phyloP scores from a whole-genome alignment of 37 sponge, comb jelly and placozoan species.

The Ephydatia muelleri region DNA sequence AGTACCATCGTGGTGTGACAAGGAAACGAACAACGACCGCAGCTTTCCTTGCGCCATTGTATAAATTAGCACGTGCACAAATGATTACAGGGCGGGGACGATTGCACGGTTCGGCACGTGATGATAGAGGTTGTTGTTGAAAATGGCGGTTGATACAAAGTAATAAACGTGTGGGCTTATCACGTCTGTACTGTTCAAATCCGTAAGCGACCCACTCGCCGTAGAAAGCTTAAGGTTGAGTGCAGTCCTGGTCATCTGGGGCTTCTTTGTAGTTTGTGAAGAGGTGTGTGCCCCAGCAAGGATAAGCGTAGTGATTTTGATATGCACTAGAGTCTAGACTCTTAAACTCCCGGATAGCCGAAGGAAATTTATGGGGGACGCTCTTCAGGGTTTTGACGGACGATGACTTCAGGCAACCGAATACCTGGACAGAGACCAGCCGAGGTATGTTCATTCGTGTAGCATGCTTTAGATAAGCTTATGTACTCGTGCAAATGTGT shows the following conservation, averaged over 20 bases:
- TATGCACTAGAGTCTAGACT: not conserved
- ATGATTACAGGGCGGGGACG: not conserved
- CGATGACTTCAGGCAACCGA: constrained; percentile 48
- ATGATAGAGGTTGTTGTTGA: not conserved
- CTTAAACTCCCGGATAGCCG: not conserved
- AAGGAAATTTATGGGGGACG: not conserved
- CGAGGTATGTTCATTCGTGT: constrained; percentile 22
- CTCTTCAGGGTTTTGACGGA: not conserved
- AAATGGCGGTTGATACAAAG: constrained; percentile 1
- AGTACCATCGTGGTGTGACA: constrained; percentile 21
- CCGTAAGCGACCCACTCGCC: not conserved
- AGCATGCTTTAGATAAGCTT: not conserved
- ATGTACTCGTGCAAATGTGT: not conserved
- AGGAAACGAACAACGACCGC: not conserved
- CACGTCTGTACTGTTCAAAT: not conserved
- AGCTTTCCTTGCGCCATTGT: not conserved
- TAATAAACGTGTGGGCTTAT: not conserved
- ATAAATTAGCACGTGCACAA: not conserved
- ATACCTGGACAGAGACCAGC: constrained; percentile 41
- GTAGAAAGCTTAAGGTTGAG: not conserved
- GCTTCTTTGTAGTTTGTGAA: not conserved
- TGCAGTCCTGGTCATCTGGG: not conserved
- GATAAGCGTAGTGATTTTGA: not conserved
- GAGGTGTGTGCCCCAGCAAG: not conserved
- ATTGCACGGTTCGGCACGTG: not conserved